Evolutionary conservation across 37 sponge, comb jelly and placozoan species (phyloP).

Genomic region (Chondrosia reniformis): DNA sequence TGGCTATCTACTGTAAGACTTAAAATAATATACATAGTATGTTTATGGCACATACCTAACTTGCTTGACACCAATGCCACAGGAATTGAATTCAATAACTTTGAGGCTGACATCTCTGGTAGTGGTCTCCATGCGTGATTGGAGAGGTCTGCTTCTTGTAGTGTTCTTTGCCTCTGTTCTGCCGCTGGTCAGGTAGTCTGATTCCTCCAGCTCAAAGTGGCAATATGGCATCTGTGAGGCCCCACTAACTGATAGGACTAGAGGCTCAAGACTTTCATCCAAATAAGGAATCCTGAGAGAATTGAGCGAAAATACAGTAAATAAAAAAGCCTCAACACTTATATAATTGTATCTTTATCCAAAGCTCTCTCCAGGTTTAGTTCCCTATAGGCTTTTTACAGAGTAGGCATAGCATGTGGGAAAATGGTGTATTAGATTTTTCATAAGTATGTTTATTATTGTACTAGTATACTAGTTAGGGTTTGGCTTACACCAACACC

Average conservation of each 20-base stretch:
- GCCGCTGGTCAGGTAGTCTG: conserved; percentile 68
- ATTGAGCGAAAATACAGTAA: no score
- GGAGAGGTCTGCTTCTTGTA: conserved; percentile 1
- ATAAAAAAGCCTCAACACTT: not conserved
- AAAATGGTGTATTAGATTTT: no score
- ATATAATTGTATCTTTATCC: not conserved
- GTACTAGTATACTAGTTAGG: no score
- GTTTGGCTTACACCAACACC: no score
- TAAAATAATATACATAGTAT: not conserved
- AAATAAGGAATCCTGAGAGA: conserved; percentile 68
- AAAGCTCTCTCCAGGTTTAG: no score
- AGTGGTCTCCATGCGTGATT: conserved; percentile 29
- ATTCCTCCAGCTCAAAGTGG: conserved; percentile 96
- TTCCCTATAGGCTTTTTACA: no score
- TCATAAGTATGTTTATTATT: no score
- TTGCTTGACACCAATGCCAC: conserved; percentile 68
- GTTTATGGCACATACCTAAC: conserved; percentile 26
- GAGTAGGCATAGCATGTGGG: no score
- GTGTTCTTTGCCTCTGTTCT: not conserved
- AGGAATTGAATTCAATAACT: conserved; percentile 85
- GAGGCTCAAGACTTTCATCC: conserved; percentile 47
- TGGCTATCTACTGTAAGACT: not conserved
- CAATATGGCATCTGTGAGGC: conserved; percentile 91
- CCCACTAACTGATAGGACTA: conserved; percentile 61
- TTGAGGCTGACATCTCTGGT: conserved; percentile 43